phyloP scores from a whole-genome alignment of 2,797 vertebrate species.

The Hyperoplus immaculatus region DNA sequence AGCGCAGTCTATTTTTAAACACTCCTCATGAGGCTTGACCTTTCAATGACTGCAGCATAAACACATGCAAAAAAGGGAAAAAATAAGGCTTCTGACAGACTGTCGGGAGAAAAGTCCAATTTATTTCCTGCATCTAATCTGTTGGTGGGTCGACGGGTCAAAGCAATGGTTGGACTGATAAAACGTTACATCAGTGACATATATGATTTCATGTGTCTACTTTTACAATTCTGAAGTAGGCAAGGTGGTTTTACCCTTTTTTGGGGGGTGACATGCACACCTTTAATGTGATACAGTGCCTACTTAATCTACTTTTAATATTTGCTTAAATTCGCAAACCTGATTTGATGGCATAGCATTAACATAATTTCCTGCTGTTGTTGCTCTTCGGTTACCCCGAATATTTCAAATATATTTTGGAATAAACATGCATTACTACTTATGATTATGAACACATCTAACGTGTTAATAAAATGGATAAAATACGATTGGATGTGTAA shows the following conservation, averaged over 20 bases:
- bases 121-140: conserved; percentile 23
- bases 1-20: conserved; percentile 48
- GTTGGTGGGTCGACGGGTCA: conserved; percentile 37
- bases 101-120: not conserved
- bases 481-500: conserved; percentile 33
- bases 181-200: conserved; percentile 30
- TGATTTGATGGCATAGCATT: conserved; percentile 33
- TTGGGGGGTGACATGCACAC: not conserved
- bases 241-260: not conserved
- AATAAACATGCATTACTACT: conserved; percentile 20
- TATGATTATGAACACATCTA: not conserved
- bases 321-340: conserved; percentile 30
- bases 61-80: conserved; percentile 26
- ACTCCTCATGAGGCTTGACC: conserved; percentile 42
- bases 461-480: conserved; percentile 23
- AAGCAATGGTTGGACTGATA: not conserved
- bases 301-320: conserved; percentile 31
- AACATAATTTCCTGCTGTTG: conserved; percentile 35
- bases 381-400: conserved; percentile 33
- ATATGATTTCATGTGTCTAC: conserved; percentile 14
- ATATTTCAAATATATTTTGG: conserved; percentile 30
- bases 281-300: conserved; percentile 1
- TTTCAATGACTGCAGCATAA: conserved; percentile 59
- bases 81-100: conserved; percentile 24
- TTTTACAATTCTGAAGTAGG: conserved; percentile 11